Conservation (phyloP, 2,888 invertebrate genomes). For the Xestia xanthographa region DNA sequence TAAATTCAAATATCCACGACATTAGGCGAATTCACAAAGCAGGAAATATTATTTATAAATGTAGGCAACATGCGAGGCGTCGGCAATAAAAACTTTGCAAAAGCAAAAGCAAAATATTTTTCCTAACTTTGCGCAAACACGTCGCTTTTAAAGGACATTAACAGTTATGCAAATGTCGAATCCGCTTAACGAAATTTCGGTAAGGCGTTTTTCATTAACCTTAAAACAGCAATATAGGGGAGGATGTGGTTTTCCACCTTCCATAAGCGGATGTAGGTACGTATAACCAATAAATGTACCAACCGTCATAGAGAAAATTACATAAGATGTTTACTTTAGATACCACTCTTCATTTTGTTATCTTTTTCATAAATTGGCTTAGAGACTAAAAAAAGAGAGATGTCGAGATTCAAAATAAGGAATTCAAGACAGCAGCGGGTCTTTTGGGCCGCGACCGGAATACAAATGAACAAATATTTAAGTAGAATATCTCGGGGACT, state of each 20-base stretch:
- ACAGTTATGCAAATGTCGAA: conserved; percentile 73
- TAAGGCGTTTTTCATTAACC: conserved; percentile 66
- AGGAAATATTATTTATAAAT: conserved; percentile 62
- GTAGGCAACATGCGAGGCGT: conserved; percentile 61
- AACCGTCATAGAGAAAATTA: conserved; percentile 14
- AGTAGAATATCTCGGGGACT: conserved; percentile 76
- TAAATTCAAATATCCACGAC: conserved; percentile 42
- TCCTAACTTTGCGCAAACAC: conserved; percentile 67
- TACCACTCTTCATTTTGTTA: conserved; percentile 43
- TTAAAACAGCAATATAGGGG: conserved; percentile 19
- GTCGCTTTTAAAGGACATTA: conserved; percentile 70
- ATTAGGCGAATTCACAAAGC: conserved; percentile 46
- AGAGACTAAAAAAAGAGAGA: conserved; percentile 71
- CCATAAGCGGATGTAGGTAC: neutral
- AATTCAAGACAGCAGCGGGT: conserved; percentile 79
- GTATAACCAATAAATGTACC: neutral
- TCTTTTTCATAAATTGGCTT: conserved; percentile 56
- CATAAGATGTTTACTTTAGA: conserved; percentile 40
- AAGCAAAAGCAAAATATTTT: conserved; percentile 71
- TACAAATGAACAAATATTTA: conserved; percentile 83
- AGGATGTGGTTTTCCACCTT: neutral
- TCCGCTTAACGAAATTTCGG: conserved; percentile 68
- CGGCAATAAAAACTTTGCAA: conserved; percentile 70
- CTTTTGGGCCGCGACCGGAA: conserved; percentile 73
- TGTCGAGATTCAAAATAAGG: conserved; percentile 78